Evolutionary conservation across 2,888 invertebrate species (phyloP).

Genomic region (Cyclophora albipunctata): DNA sequence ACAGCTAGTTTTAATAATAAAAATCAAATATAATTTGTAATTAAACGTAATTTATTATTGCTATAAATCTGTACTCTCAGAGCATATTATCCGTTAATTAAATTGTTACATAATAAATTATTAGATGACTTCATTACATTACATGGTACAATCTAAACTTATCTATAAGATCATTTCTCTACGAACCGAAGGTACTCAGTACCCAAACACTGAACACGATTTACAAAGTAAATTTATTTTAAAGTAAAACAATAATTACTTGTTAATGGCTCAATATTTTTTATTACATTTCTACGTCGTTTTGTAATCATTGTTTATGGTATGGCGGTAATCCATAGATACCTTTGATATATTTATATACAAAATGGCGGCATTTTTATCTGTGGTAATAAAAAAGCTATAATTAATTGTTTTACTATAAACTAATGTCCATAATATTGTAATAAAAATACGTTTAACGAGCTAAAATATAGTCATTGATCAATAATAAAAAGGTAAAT

Average conservation of each 20-base stretch:
- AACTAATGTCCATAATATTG: no score
- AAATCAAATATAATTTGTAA: conserved; percentile 10
- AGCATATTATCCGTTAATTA: conserved; percentile 8
- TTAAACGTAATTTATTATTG: conserved; percentile 10
- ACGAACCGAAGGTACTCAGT: not conserved
- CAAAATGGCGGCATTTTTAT: no score
- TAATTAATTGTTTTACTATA: no score
- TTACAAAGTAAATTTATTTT: not conserved
- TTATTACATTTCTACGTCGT: no score
- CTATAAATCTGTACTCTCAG: conserved; percentile 24
- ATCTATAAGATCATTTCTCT: conserved; percentile 2
- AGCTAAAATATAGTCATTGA: no score
- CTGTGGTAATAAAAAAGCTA: no score
- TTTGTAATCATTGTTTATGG: no score
- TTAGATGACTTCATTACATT: conserved; percentile 18
- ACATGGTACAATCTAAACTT: conserved; percentile 11
- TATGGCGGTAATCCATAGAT: no score
- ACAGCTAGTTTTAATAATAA: not conserved
- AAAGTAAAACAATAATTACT: no score
- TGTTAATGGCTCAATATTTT: no score
- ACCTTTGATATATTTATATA: no score
- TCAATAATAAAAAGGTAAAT: no score
- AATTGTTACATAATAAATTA: conserved; percentile 18
- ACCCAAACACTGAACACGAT: not conserved
- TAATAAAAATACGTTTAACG: not conserved